A percentile compares a stretch with the other conserved stretches of the same genome.
Conservation (phyloP, 2,888 invertebrate genomes). For the Leucophenga montana region DNA sequence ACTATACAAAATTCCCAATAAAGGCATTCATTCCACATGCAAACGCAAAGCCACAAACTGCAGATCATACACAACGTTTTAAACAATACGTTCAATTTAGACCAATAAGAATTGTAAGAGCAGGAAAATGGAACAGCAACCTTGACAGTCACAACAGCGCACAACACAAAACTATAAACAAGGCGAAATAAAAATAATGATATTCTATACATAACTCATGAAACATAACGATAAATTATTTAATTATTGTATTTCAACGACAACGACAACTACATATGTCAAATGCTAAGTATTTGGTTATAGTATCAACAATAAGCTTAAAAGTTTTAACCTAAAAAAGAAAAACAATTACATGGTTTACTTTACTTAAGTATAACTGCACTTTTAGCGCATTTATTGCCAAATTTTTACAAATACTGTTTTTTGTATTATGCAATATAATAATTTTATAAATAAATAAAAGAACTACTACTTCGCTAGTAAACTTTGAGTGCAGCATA, state of each 20-base stretch:
- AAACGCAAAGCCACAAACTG: no score
- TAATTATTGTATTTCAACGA: no score
- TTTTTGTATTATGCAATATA: slow-evolving; percentile 20
- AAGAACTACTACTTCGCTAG: no score
- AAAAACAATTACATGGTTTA: neutral
- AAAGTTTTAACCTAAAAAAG: neutral
- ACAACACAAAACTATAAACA: neutral
- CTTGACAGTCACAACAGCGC: neutral
- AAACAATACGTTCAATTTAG: neutral
- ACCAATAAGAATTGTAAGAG: neutral
- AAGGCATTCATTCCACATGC: no score
- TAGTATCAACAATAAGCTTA: neutral
- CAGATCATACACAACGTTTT: no score
- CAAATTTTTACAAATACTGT: slow-evolving; percentile 11
- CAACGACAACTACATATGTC: no score
- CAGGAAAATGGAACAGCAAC: no score
- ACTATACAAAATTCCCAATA: no score
- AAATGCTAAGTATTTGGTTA: no score
- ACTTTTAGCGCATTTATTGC: slow-evolving; percentile 19
- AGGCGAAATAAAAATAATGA: neutral
- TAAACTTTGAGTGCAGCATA: neutral
- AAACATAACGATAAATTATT: no score
- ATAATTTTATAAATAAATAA: slow-evolving; percentile 9
- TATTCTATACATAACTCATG: no score
- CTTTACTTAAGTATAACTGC: slow-evolving; percentile 5